Percentiles rank a stretch among this genome's conserved stretches.
These are phyloP conservation scores for Acanthosepion pharaonis DNA, from an alignment of 2,888 invertebrate genomes.

Conservation along the genomic window DNA sequence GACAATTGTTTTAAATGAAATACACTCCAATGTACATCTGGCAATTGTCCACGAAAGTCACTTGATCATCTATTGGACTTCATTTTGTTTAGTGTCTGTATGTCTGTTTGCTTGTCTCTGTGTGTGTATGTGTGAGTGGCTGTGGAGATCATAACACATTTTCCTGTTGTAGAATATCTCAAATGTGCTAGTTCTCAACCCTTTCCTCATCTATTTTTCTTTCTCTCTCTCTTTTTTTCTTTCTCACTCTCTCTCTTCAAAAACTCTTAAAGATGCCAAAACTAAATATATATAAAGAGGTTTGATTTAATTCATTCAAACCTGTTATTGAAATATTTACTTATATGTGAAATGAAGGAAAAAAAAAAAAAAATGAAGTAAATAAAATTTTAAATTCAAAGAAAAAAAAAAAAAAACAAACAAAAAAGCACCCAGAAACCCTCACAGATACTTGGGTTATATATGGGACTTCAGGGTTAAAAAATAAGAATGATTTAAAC, in stretches of 20 bases:
- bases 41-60: constrained; percentile 41
- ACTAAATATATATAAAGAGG: background rate
- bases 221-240: too few species aligned
- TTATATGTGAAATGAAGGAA: background rate
- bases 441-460: background rate
- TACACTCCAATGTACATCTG: constrained; percentile 38
- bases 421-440: background rate
- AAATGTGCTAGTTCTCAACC: constrained; percentile 1
- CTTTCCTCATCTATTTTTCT: background rate
- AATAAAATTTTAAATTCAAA: background rate
- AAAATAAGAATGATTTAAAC: constrained; percentile 13
- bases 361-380: background rate
- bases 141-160: background rate
- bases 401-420: background rate
- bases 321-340: background rate
- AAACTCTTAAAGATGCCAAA: background rate
- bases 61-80: constrained; percentile 37
- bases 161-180: background rate
- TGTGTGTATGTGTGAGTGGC: background rate
- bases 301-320: background rate
- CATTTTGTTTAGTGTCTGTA: constrained; percentile 36
- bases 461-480: background rate
- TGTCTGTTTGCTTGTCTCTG: constrained; percentile 25
- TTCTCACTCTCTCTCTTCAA: background rate
- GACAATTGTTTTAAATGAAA: background rate